These are phyloP conservation scores for Uropsilus gracilis DNA, from an alignment of 2,113 vertebrate species.

Conservation along the genomic window DNA sequence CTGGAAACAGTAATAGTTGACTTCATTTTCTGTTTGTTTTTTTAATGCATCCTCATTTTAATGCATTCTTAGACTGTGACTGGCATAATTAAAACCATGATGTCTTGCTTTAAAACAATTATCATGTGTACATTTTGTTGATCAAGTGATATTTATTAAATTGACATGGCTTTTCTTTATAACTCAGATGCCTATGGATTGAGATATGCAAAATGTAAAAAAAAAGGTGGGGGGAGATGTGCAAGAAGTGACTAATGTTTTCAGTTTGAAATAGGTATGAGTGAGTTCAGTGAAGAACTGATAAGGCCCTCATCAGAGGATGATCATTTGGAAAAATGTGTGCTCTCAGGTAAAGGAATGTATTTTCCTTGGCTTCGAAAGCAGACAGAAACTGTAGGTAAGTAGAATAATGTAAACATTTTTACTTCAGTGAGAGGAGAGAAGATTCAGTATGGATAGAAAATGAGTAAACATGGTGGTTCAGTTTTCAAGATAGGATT, in stretches of 20 bases:
- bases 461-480: background rate
- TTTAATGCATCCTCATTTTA: background rate
- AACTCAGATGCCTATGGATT: background rate
- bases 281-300: constrained; percentile 69
- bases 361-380: constrained; percentile 64
- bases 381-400: constrained; percentile 64
- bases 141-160: background rate
- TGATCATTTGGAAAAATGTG: background rate
- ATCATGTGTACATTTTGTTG: background rate
- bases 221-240: no score
- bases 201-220: background rate
- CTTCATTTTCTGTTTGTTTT: background rate
- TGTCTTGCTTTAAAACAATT: constrained; percentile 1
- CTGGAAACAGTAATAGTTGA: background rate
- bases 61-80: no score
- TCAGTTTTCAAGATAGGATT: background rate
- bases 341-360: constrained; percentile 30
- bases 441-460: background rate
- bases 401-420: background rate
- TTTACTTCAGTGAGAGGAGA: background rate
- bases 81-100: background rate
- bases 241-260: background rate
- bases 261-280: constrained; percentile 70
- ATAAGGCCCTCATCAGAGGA: background rate
- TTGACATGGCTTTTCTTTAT: background rate